Base-by-base conservation (phyloP, 2,797 vertebrate genomes). In the Ptychadena robeensis region DNA sequence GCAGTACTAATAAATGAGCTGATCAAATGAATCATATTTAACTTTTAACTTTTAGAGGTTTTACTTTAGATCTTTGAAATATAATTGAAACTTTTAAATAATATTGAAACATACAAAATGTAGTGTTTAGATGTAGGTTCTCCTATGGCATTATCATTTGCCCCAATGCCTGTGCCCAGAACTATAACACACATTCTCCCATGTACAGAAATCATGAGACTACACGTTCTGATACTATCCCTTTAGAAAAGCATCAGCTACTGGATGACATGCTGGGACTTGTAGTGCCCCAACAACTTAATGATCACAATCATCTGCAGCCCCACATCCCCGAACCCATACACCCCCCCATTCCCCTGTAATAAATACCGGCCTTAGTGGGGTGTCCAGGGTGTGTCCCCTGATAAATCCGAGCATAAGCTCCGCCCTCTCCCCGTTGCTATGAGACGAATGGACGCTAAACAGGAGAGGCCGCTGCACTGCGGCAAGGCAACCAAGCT, bases 401-500 rank as follows among this genome's bases (percentile, higher is more conserved):
- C 27, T 4, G 40, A 15, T 15, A 7, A 35, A 7, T 15, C n/a
- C 37, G 1, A 9, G 1, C 25, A 11, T 25, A 66, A 31, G 6
- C 82, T 12, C 68, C 68, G 63, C 75, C 34, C 40, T 22, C 28
- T 32, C 1, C 0, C 65, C 73, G 94, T 96, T 89, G 89, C 95
- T 86, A 81, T 28, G 96, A 90, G 89, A 96, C 94, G 0, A 37
- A n/a, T 35, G 59, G 91, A 96, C 92, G 93, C 95, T 38, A 32
- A 38, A 27, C 15, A 48, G 71, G 80, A 81, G 9, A 28, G 27
- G 92, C 89, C 87, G 87, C 95, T 95, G 96, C 96, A 97, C 88
- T 97, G 96, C 96, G 96, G 91, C 95, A 95, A 81, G 88, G 88
- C 79, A 1, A 79, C 68, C 82, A 32, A 15, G 68, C 76, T 10